Percentiles rank a stretch among this genome's conserved stretches.
Evolutionary conservation across 2,888 invertebrate species (phyloP).

Genomic region (Pachymerium ferrugineum): DNA sequence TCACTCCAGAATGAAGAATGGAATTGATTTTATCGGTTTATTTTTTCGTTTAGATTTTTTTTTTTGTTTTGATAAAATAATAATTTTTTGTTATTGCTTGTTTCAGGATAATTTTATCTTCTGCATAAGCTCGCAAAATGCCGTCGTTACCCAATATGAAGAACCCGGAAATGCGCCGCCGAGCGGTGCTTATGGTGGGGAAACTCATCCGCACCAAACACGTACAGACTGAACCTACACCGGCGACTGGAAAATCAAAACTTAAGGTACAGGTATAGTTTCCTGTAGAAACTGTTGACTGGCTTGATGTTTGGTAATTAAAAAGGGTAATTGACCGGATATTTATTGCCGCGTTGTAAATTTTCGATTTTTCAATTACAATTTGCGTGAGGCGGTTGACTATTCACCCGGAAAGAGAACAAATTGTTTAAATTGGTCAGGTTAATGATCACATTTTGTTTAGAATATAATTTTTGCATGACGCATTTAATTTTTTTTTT

Average conservation of each 20-base stretch:
- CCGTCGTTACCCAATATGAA: conserved; percentile 24
- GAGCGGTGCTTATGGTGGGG: conserved; percentile 69
- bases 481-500: too few species aligned
- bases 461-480: too few species aligned
- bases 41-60: not conserved
- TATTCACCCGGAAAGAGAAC: too few species aligned
- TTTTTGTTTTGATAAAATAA: not conserved
- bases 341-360: too few species aligned
- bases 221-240: conserved; percentile 58
- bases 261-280: conserved; percentile 33
- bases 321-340: too few species aligned
- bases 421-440: too few species aligned
- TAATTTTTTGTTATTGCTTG: not conserved
- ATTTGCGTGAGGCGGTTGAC: too few species aligned
- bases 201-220: conserved; percentile 81
- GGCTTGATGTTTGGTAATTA: too few species aligned
- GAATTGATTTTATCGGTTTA: not conserved
- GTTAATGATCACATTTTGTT: too few species aligned
- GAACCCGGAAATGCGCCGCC: conserved; percentile 46
- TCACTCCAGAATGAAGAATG: not conserved
- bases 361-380: too few species aligned
- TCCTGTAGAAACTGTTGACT: too few species aligned
- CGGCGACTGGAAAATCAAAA: conserved; percentile 32
- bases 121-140: conserved; percentile 5
- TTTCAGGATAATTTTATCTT: not conserved